These are phyloP conservation scores for Pristiophorus japonicus DNA, from an alignment of 2,113 vertebrate species.

Conservation along the genomic window DNA sequence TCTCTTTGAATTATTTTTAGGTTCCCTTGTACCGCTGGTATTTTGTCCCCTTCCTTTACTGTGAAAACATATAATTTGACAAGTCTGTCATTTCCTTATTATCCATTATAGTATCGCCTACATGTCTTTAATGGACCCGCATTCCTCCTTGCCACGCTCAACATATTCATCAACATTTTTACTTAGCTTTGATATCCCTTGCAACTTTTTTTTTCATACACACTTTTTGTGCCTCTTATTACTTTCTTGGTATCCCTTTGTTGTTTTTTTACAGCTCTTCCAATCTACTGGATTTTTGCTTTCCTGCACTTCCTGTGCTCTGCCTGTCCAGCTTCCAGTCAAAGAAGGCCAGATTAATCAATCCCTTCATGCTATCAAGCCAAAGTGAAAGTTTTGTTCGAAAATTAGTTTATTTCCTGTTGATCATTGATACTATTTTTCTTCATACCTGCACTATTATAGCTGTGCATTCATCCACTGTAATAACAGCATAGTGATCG, in stretches of 20 bases:
- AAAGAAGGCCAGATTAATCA: not conserved
- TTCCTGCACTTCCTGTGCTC: not conserved
- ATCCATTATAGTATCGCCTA: not conserved
- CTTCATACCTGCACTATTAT: constrained; percentile 77
- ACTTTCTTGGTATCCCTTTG: not conserved
- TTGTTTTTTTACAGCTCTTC: not conserved
- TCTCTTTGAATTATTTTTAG: not conserved
- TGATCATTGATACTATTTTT: constrained; percentile 32
- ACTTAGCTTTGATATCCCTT: not conserved
- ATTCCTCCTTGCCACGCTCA: not conserved
- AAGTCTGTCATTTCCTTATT: not conserved
- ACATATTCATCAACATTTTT: not conserved
- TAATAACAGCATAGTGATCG: constrained; percentile 66
- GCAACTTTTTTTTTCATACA: not conserved
- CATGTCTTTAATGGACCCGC: not conserved
- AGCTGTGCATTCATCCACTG: constrained; percentile 76
- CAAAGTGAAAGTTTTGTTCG: not conserved
- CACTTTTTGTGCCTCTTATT: not conserved
- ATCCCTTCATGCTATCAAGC: not conserved
- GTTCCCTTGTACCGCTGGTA: not conserved
- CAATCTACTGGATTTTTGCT: not conserved
- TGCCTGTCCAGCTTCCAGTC: not conserved
- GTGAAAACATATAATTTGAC: not conserved
- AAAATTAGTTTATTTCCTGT: not conserved
- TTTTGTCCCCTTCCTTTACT: not conserved